Percentiles rank a stretch among this genome's conserved stretches.
Conservation (phyloP, 2,113 vertebrate genomes). For the Camelus bactrianus region DNA sequence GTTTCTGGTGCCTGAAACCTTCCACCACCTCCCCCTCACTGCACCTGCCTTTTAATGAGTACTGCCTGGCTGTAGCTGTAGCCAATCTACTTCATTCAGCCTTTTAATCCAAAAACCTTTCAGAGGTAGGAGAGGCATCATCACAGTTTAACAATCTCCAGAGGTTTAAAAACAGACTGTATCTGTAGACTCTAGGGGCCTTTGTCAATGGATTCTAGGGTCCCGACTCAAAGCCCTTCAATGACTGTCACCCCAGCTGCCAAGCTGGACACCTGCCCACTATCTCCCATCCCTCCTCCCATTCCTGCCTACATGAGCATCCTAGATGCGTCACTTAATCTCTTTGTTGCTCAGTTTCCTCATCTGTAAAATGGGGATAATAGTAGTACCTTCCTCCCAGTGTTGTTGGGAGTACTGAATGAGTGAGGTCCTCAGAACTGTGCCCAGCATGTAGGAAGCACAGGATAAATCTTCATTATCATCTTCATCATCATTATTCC, state of each 20-base stretch:
- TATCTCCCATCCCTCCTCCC: background rate
- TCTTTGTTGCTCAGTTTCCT: background rate
- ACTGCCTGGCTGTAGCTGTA: background rate
- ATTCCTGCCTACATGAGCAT: background rate
- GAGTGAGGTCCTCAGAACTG: background rate
- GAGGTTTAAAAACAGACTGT: background rate
- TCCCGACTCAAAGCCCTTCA: background rate
- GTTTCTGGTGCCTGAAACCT: background rate
- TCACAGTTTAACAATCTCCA: background rate
- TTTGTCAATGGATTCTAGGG: background rate
- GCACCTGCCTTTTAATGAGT: background rate
- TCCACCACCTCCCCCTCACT: background rate
- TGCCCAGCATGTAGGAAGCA: rapidly evolving
- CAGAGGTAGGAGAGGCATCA: background rate
- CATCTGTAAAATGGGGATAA: background rate
- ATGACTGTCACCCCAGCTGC: background rate
- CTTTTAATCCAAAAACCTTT: background rate
- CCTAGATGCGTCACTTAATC: background rate
- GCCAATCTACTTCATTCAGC: background rate
- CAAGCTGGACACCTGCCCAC: background rate
- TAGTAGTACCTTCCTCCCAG: background rate
- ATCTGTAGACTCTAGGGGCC: too few species aligned
- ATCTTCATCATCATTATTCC: background rate
- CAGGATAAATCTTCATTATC: rapidly evolving
- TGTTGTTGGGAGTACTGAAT: background rate